Conservation (phyloP, 2,888 invertebrate species). For the Dendrolimus houi region DNA sequence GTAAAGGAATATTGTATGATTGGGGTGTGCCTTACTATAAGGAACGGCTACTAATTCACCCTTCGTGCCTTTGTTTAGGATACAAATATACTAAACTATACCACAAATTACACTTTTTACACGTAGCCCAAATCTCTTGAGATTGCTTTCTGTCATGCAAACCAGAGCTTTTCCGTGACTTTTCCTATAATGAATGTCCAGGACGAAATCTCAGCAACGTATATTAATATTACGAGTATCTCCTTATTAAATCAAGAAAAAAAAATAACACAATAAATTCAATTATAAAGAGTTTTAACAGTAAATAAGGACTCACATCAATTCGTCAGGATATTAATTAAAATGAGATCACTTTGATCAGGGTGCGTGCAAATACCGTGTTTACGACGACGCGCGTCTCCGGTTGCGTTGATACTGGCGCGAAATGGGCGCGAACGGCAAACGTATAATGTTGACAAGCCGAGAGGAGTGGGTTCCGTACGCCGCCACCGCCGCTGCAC, state of each 20-base stretch:
- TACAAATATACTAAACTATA: constrained; percentile 5
- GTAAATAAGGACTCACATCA: constrained; percentile 34
- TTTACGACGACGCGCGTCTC: constrained; percentile 31
- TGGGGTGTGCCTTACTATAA: constrained; percentile 3
- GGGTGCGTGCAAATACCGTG: constrained; percentile 20
- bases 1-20: constrained; percentile 8
- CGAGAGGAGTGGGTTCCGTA: constrained; percentile 12
- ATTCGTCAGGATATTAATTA: constrained; percentile 30
- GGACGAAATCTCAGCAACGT: too few relatives aligned
- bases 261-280: too few relatives aligned
- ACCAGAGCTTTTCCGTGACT: too few relatives aligned
- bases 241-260: too few relatives aligned
- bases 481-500: constrained; percentile 1
- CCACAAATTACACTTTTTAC: too few relatives aligned
- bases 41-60: neutral
- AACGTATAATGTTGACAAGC: constrained; percentile 37
- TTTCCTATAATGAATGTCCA: too few relatives aligned
- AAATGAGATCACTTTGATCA: constrained; percentile 48
- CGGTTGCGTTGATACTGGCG: constrained; percentile 44
- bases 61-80: constrained; percentile 20
- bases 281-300: too few relatives aligned
- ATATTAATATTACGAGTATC: too few relatives aligned
- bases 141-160: too few relatives aligned
- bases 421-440: constrained; percentile 18
- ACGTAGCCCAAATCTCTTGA: too few relatives aligned